A percentile compares a stretch with the other conserved stretches of the same genome.
Evolutionary conservation across 2,797 vertebrate genomes (phyloP).

Genomic region (Platyrinchus mystaceus): DNA sequence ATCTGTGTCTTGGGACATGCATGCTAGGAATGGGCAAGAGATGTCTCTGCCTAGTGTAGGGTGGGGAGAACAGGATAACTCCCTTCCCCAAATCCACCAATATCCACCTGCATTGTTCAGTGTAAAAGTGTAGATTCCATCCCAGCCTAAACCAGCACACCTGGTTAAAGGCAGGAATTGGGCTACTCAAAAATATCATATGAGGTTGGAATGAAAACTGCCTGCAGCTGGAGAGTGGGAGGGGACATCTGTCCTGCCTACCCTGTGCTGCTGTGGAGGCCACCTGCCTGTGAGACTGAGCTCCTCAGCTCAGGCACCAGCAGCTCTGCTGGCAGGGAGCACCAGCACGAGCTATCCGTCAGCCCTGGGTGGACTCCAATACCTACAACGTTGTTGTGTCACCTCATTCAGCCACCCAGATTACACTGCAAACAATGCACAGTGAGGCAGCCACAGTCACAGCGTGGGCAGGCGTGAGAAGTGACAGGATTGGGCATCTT

Average conservation of each 20-base stretch:
- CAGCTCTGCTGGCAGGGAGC: neutral
- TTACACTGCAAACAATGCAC: neutral
- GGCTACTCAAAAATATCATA: neutral
- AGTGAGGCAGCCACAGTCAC: neutral
- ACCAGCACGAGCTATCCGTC: neutral
- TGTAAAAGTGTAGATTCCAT: neutral
- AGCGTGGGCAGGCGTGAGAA: neutral
- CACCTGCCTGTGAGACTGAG: neutral
- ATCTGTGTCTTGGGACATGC: neutral
- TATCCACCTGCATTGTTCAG: neutral
- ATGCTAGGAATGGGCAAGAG: neutral
- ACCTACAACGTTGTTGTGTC: neutral
- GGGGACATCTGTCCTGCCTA: neutral
- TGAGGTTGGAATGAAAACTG: neutral
- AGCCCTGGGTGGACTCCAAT: accelerated
- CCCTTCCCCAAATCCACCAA: neutral
- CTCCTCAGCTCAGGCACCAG: accelerated
- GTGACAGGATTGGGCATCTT: neutral
- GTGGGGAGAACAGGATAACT: neutral
- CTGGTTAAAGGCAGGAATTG: neutral
- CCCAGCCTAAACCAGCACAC: neutral
- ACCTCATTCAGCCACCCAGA: neutral
- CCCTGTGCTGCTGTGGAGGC: neutral
- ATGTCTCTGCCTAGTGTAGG: neutral
- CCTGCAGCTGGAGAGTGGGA: neutral